phyloP scores from a whole-genome alignment of 37 sponge, comb jelly and placozoan genomes.

The Tethya wilhelma region DNA sequence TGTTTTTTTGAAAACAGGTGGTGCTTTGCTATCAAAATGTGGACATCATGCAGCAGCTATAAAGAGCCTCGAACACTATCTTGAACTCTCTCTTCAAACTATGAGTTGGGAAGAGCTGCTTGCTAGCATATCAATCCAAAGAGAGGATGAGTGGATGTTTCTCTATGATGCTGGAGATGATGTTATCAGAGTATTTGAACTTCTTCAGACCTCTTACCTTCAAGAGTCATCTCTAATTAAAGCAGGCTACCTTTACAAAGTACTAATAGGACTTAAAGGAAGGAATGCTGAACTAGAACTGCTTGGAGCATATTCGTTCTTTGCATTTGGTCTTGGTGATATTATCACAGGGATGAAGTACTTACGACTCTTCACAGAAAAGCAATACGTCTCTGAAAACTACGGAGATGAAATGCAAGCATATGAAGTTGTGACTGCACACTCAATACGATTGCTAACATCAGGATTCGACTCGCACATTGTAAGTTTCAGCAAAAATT shows the following conservation, averaged over 20 bases:
- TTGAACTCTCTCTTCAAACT: constrained; percentile 53
- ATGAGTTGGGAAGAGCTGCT: constrained; percentile 64
- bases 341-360: constrained; percentile 64
- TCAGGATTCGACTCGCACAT: constrained; percentile 76
- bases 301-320: constrained; percentile 48
- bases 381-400: constrained; percentile 56
- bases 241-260: constrained; percentile 73
- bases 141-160: constrained; percentile 82
- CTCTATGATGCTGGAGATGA: constrained; percentile 55
- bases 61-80: constrained; percentile 56
- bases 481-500: constrained; percentile 60
- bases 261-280: constrained; percentile 72
- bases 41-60: constrained; percentile 42
- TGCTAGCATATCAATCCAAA: constrained; percentile 47
- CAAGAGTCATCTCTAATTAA: constrained; percentile 43
- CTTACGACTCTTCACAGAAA: constrained; percentile 53
- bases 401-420: constrained; percentile 71
- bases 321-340: constrained; percentile 83
- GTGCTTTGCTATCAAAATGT: constrained; percentile 16
- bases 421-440: constrained; percentile 75
- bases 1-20: constrained; percentile 42
- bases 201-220: constrained; percentile 71
- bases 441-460: constrained; percentile 71
- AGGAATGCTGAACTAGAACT: constrained; percentile 10
- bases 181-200: constrained; percentile 39